Evolutionary conservation across 2,797 vertebrate species (phyloP), one percentile per base, ranked within the genome.

Genomic region (Pantherophis vulpinus): DNA sequence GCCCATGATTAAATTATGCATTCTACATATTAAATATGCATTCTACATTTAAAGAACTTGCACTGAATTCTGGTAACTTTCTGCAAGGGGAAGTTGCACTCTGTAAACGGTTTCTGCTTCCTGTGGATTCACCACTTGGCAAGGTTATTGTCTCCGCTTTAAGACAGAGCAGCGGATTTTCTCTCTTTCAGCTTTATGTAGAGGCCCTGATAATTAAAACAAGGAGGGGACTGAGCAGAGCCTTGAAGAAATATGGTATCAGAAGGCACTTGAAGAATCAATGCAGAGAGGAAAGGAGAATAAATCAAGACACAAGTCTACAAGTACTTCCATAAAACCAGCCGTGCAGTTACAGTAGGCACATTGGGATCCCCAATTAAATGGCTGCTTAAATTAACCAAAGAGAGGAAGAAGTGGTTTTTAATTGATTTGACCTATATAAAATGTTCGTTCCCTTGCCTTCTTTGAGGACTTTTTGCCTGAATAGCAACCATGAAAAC

Each of bases 121-220:
- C 96, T 20, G 93, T 94, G 95, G 96, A 92, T 93, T 95, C 70
- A 51, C 95, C 93, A 95, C 93, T 95, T 92, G 54, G 90, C 94
- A 91, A 95, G 92, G 79, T 95, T 86, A 55, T 95, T 93, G 91
- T 94, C 94, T 94, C 95, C 5, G 89, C 94, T 95, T 97, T 91
- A 94, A 97, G 96, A 96, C 63, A 95, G 95, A 94, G 90, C 93
- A 66, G 83, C 90, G 86, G 42, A 1, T 94, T 94, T 93, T 92
- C 94, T 61, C 94, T 88, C 51, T 56, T 2, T 83, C 63, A 58
- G 1, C 95, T 95, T 83, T 93, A 93, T 91, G 87, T 66, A 90
- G 87, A 96, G 95, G 95, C 51, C 90, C 86, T 0, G 4, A 95
- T 96, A 97, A 97, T 96, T 96, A 95, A 95, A 96, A 94, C 92